phyloP scores from a whole-genome alignment of 2,888 invertebrate genomes.

The Acronicta aceris region DNA sequence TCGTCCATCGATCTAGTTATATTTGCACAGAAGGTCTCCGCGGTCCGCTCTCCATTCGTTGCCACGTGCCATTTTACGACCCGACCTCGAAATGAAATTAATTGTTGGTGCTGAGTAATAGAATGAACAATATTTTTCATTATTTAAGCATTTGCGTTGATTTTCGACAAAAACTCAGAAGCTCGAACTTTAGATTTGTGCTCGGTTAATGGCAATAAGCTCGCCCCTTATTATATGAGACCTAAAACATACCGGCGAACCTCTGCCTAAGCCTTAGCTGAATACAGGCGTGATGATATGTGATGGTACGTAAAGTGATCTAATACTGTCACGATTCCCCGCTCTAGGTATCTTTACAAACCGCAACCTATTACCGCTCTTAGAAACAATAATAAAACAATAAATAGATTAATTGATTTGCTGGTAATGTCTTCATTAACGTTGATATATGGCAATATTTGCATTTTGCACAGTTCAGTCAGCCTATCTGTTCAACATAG shows the following conservation, averaged over 20 bases:
- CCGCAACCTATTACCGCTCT: slow-evolving; percentile 24
- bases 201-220: too few relatives aligned
- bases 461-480: slow-evolving; percentile 15
- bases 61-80: slow-evolving; percentile 40
- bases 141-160: too few relatives aligned
- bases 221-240: too few relatives aligned
- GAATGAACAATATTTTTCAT: not conserved
- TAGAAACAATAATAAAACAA: slow-evolving; percentile 43
- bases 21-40: slow-evolving; percentile 8
- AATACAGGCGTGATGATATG: too few relatives aligned
- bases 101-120: slow-evolving; percentile 7
- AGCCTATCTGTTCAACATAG: slow-evolving; percentile 9
- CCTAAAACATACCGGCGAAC: too few relatives aligned
- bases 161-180: not conserved
- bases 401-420: slow-evolving; percentile 47
- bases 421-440: slow-evolving; percentile 44
- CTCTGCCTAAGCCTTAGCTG: too few relatives aligned
- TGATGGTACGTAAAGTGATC: slow-evolving; percentile 4
- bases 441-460: slow-evolving; percentile 40
- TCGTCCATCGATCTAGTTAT: slow-evolving; percentile 22
- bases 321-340: slow-evolving; percentile 8
- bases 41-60: slow-evolving; percentile 17
- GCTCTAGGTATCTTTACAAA: not conserved
- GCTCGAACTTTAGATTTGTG: too few relatives aligned
- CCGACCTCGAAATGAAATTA: slow-evolving; percentile 6